Evolutionary conservation across 2,113 vertebrate genomes (phyloP), one percentile per base, ranked within the genome.

Genomic region (Podarcis cretensis): DNA sequence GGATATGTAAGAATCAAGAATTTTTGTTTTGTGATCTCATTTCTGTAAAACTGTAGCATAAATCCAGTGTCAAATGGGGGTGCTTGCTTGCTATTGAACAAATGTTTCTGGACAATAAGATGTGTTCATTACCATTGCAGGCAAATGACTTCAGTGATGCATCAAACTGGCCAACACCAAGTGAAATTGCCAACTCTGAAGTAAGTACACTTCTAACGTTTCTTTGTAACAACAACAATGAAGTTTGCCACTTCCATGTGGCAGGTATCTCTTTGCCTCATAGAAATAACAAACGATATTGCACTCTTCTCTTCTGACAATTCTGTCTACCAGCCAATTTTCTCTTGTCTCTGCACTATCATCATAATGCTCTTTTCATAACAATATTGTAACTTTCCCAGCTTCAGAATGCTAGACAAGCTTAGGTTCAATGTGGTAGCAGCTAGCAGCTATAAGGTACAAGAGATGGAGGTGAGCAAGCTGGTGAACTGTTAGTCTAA

Each of bases 151-250:
- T 99, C 95, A 98, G 96, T 43, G 98, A 99, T 91, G 98, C 99
- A 89, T 97, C 98, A 84, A 98, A 98, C 93, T 99, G 99, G 99
- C 99, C 99, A 35, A 99, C 99, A 63, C 99, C 99, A 48, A 98
- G 98, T 6, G 99, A 99, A 96, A 97, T 98, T 87, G 98, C 98
- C 89, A 98, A 94, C 94, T 97, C 97, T 95, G 98, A 98, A 96
- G 99, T 99, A 94, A 95, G 97, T 93, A 88, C 87, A 83, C 14
- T 84, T 8, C 48, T 65, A 35, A 79, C 76, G 16, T 21, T 3
- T 75, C 66, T 57, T 88, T 77, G 48, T 54, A 54, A 54, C 48
- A 81, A 35, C 16, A 69, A 20, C 54, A n/a, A 2, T 57, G 23
- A 13, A 63, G 57, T 66, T 76, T 54, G 23, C n/a, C 59, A 20